These are phyloP conservation scores for Harpagus bidentatus DNA, from an alignment of 2,113 vertebrate genomes.

Conservation along the genomic window DNA sequence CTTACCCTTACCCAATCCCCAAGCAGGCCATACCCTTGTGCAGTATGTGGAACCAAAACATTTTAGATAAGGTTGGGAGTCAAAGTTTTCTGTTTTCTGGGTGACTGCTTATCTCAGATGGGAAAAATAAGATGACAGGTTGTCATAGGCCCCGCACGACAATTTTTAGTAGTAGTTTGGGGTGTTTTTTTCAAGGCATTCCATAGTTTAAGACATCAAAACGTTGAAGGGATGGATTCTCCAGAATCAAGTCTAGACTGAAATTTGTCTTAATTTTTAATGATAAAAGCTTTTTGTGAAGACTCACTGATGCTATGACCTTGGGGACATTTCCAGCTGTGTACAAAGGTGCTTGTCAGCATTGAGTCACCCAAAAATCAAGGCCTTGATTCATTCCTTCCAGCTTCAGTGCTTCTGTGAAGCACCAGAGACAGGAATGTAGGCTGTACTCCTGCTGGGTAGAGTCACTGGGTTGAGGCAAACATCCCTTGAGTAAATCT, in stretches of 20 bases:
- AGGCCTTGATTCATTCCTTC: neutral
- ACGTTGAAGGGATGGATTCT: neutral
- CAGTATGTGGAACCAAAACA: neutral
- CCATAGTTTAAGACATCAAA: neutral
- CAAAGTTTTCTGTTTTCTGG: neutral
- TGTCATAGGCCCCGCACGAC: neutral
- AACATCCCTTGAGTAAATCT: neutral
- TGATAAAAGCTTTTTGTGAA: neutral
- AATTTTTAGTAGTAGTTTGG: neutral
- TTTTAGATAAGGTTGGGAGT: neutral
- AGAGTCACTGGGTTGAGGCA: neutral
- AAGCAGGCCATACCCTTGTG: neutral
- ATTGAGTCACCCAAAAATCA: neutral
- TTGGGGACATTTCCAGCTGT: neutral
- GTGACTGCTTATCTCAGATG: neutral
- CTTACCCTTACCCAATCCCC: neutral
- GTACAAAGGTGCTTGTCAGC: neutral
- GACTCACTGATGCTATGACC: neutral
- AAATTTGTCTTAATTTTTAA: constrained; percentile 20
- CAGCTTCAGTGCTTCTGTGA: neutral
- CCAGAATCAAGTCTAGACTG: neutral
- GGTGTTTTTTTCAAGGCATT: neutral
- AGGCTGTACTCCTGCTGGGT: neutral
- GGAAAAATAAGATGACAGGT: neutral
- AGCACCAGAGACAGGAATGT: neutral